Conservation (phyloP, 2,888 invertebrate genomes). For the Drosophila borborema region DNA sequence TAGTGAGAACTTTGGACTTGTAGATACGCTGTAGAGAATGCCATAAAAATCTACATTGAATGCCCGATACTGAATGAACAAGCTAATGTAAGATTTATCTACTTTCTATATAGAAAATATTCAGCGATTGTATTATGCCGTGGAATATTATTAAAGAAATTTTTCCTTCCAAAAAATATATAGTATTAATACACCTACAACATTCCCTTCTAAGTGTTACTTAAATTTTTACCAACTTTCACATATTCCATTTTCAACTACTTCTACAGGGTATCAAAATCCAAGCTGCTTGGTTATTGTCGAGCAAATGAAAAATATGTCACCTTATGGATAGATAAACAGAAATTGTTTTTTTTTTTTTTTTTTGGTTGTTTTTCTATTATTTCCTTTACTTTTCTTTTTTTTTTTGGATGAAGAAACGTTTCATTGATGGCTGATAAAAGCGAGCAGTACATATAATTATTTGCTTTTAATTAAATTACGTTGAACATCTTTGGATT, state of each 20-base stretch:
- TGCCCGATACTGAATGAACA: neutral
- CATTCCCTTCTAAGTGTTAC: neutral
- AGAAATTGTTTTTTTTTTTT: neutral
- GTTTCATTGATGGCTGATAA: slow-evolving; percentile 31
- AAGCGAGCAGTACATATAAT: slow-evolving; percentile 48
- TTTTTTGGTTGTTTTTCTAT: neutral
- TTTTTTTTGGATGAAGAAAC: neutral
- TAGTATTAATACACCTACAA: no score
- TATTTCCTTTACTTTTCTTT: neutral
- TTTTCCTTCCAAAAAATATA: no score
- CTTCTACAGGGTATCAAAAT: slow-evolving; percentile 17
- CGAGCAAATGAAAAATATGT: slow-evolving; percentile 57
- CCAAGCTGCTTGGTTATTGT: slow-evolving; percentile 28
- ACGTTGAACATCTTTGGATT: slow-evolving; percentile 61
- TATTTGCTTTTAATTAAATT: slow-evolving; percentile 74
- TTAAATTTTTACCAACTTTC: neutral
- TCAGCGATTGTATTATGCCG: neutral
- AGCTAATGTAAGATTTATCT: no score
- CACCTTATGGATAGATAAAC: slow-evolving; percentile 41
- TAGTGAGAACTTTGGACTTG: neutral
- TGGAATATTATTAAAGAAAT: neutral
- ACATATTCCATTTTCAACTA: neutral
- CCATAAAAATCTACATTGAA: neutral
- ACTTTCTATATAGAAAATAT: neutral
- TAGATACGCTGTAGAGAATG: slow-evolving; percentile 10